A percentile compares a stretch with the other conserved stretches of the same genome.
These are phyloP conservation scores for Eubasilissa regina DNA, from an alignment of 1,140 invertebrate species.

Conservation along the genomic window DNA sequence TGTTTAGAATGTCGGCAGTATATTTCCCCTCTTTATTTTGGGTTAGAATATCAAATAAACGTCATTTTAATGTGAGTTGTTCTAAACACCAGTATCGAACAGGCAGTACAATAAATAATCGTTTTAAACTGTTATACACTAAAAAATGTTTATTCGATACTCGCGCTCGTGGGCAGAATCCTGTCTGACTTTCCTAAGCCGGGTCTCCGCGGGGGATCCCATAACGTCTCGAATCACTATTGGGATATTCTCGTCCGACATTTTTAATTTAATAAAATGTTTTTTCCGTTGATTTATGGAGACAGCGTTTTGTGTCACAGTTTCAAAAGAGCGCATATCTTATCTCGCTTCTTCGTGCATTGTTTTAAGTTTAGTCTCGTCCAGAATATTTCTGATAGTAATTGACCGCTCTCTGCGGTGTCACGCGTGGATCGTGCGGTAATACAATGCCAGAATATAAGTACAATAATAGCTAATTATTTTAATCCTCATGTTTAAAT, in stretches of 20 bases:
- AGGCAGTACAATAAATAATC: conserved; percentile 34
- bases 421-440: too few species aligned
- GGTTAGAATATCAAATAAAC: conserved; percentile 1
- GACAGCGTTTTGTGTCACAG: conserved; percentile 27
- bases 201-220: conserved; percentile 26
- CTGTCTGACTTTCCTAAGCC: background rate
- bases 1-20: background rate
- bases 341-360: background rate
- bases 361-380: background rate
- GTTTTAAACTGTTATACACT: conserved; percentile 18
- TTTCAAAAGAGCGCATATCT: conserved; percentile 17
- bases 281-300: conserved; percentile 34
- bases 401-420: too few species aligned
- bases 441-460: too few species aligned
- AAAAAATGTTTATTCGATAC: conserved; percentile 9
- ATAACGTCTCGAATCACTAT: conserved; percentile 35
- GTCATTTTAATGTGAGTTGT: conserved; percentile 26
- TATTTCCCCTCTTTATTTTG: background rate
- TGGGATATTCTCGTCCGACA: conserved; percentile 13
- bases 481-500: too few species aligned
- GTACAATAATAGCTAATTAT: too few species aligned
- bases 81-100: conserved; percentile 9
- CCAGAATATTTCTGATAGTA: too few species aligned
- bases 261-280: conserved; percentile 39
- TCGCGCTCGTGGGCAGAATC: background rate